Conservation (phyloP, 1,140 invertebrate genomes). For the Drosophila pseudoananassae region DNA sequence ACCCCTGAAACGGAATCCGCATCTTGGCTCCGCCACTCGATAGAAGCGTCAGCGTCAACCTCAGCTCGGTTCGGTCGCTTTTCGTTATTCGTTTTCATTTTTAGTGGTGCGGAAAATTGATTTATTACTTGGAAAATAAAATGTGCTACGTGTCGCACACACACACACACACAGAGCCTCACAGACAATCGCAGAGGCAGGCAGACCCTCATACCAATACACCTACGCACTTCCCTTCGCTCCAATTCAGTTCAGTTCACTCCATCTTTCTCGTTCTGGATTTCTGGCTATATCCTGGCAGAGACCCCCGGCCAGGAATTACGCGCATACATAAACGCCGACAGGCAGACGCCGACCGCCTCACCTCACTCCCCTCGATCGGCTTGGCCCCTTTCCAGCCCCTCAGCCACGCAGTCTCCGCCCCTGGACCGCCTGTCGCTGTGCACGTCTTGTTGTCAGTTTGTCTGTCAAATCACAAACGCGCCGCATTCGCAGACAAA, state of each 20-base stretch:
- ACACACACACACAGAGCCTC: constrained; percentile 41
- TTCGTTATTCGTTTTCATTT: constrained; percentile 82
- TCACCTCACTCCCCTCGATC: constrained; percentile 11
- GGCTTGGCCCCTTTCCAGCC: not conserved
- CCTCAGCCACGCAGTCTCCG: not conserved
- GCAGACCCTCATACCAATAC: constrained; percentile 34
- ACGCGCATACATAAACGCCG: constrained; percentile 78
- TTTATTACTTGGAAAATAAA: constrained; percentile 84
- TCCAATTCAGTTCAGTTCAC: constrained; percentile 46
- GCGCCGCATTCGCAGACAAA: constrained; percentile 58
- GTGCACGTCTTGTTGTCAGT: constrained; percentile 73
- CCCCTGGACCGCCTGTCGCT: constrained; percentile 31
- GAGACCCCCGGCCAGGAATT: constrained; percentile 33
- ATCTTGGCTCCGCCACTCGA: constrained; percentile 59
- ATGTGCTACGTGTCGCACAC: constrained; percentile 80
- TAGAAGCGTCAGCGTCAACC: constrained; percentile 72
- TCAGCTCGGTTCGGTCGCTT: constrained; percentile 40
- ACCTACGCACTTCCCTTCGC: constrained; percentile 36
- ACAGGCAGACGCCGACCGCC: constrained; percentile 63
- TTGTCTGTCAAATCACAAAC: constrained; percentile 81
- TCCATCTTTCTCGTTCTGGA: constrained; percentile 45
- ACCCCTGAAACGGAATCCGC: constrained; percentile 26
- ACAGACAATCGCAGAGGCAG: constrained; percentile 8
- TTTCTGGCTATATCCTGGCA: constrained; percentile 5
- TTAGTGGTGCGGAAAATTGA: constrained; percentile 84